These are phyloP conservation scores for Junonia oenone DNA, from an alignment of 2,888 invertebrate genomes.

Conservation along the genomic window DNA sequence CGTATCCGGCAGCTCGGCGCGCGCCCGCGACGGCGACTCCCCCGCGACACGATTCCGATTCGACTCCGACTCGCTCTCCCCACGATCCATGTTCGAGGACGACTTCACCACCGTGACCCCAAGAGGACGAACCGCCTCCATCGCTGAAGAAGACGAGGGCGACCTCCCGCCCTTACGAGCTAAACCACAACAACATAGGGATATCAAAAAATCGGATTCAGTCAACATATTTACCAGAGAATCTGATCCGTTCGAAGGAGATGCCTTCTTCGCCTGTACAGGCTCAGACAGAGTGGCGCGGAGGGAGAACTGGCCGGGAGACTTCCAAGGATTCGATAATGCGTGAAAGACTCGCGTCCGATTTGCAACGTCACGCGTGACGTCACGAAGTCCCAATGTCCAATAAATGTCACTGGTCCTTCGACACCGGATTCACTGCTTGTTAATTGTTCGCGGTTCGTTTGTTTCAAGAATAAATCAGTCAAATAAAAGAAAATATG, in stretches of 20 bases:
- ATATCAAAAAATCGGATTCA: constrained; percentile 92
- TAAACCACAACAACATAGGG: constrained; percentile 70
- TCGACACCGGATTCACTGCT: background rate
- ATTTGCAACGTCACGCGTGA: too few species aligned
- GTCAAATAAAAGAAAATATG: constrained; percentile 2
- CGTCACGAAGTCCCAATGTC: background rate
- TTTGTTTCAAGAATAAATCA: background rate
- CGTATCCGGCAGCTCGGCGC: constrained; percentile 50
- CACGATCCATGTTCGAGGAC: constrained; percentile 70
- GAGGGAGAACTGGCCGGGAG: constrained; percentile 73
- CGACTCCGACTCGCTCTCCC: constrained; percentile 69
- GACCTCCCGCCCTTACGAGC: constrained; percentile 58
- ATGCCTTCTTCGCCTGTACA: constrained; percentile 88
- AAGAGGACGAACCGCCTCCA: constrained; percentile 61
- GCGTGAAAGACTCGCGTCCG: constrained; percentile 16
- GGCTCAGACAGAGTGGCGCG: constrained; percentile 68
- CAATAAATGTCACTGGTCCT: background rate
- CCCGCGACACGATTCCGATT: constrained; percentile 60
- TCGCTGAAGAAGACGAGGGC: constrained; percentile 68
- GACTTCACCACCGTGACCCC: constrained; percentile 81
- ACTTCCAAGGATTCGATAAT: constrained; percentile 68
- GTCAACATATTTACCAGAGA: constrained; percentile 93
- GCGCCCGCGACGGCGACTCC: constrained; percentile 52
- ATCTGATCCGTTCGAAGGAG: constrained; percentile 92
- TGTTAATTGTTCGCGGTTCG: background rate